Conservation (phyloP, 2,113 vertebrate species). For the Atherinomorus stipes region DNA sequence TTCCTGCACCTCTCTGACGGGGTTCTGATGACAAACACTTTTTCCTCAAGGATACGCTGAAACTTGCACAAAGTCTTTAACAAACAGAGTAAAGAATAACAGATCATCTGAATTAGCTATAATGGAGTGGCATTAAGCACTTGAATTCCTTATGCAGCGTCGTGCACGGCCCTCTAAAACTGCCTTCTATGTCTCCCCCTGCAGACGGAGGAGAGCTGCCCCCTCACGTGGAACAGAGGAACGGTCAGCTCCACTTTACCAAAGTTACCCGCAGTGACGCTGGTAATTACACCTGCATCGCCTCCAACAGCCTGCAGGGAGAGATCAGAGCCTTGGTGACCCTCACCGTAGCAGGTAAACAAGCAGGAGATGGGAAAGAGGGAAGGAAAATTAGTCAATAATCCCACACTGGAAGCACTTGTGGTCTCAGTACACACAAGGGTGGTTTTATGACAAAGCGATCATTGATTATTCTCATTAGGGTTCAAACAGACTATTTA, state of each 20-base stretch:
- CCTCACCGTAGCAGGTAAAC: conserved; percentile 92
- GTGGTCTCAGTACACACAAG: conserved; percentile 34
- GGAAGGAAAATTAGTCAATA: conserved; percentile 26
- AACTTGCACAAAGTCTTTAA: conserved; percentile 5
- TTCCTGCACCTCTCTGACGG: background rate
- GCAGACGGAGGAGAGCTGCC: conserved; percentile 91
- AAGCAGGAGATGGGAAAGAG: background rate
- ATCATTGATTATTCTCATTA: conserved; percentile 33
- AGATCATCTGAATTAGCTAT: conserved; percentile 23
- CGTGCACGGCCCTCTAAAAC: background rate
- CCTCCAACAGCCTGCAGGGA: conserved; percentile 92
- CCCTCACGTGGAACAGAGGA: conserved; percentile 84
- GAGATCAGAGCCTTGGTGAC: conserved; percentile 91
- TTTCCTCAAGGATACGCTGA: conserved; percentile 17
- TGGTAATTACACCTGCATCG: conserved; percentile 94
- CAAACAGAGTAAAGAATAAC: background rate
- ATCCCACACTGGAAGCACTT: conserved; percentile 11
- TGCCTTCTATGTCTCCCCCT: conserved; percentile 27
- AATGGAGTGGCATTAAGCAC: conserved; percentile 31
- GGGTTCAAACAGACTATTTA: conserved; percentile 44
- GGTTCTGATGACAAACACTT: conserved; percentile 24
- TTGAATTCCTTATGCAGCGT: conserved; percentile 1
- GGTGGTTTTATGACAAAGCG: conserved; percentile 25
- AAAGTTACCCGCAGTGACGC: conserved; percentile 91
- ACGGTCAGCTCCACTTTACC: conserved; percentile 89